Evolutionary conservation across 1,140 invertebrate genomes (phyloP), one percentile per base, ranked within the genome.

Genomic region (Grapholita molesta): DNA sequence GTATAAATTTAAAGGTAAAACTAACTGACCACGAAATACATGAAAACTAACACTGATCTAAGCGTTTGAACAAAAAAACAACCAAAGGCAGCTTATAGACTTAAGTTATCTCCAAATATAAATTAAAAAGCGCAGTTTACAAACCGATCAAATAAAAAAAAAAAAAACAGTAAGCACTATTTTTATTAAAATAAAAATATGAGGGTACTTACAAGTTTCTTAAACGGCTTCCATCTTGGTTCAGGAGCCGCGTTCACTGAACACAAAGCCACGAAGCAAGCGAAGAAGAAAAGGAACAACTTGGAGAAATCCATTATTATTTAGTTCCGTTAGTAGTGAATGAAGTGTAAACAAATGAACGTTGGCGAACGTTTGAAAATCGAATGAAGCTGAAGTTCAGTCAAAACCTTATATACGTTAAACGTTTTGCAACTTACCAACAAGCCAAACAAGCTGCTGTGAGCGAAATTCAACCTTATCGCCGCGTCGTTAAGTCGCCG

Each of bases 291-390:
- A 30, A 83, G 80, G 9, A 86, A 78, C 32, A 86, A 68, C 57
- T 76, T 80, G 1, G 76, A 64, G 69, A 86, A 84, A 68, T 84
- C 81, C 84, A 86, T 86, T 71, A 68, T 77, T 25, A 25, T 28
- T 8, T n/a, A 21, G 18, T 48, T 48, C 42, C n/a, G n/a, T n/a
- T 21, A 21, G 3, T 48, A 48, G 7, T 8, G 18, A 48, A 48
- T 7, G 21, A 21, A 48, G 15, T 12, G 12, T n/a, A 11, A 55
- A 55, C 28, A 15, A 61, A 28, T 30, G 55, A 48, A 28, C 55
- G 25, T 28, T 23, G 55, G n/a, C 12, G 42, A 48, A 48, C 25
- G 55, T 28, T 28, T 15, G 2, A 28, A 28, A 15, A 15, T 28
- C 24, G 55, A 61, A 61, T 61, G 55, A 61, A 28, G 12, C 23